These are phyloP conservation scores for Trichosurus vulpecula DNA, from an alignment of 2,797 vertebrate species.

Conservation along the genomic window DNA sequence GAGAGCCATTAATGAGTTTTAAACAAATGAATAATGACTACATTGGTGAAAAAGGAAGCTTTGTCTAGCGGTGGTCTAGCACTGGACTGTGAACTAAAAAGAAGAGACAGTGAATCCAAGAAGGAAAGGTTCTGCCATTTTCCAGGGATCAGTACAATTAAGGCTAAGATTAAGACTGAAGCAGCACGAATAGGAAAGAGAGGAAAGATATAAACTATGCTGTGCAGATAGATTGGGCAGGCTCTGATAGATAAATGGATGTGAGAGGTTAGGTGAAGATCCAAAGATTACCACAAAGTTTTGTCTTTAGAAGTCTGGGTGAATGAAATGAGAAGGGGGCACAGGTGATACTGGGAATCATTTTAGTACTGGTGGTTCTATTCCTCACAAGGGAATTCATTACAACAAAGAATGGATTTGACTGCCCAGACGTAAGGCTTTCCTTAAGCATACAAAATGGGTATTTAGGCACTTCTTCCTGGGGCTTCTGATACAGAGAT, in stretches of 20 bases:
- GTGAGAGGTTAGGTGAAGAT: background rate
- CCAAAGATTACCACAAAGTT: too few species aligned
- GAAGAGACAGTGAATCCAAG: background rate
- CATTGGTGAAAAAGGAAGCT: background rate
- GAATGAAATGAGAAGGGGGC: background rate
- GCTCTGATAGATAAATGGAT: background rate
- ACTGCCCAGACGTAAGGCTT: background rate
- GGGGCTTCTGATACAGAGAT: background rate
- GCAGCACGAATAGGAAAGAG: background rate
- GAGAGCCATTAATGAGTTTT: background rate
- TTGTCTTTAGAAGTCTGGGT: background rate
- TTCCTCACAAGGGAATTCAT: background rate
- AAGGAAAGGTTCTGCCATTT: background rate
- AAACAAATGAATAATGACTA: background rate
- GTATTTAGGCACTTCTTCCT: too few species aligned
- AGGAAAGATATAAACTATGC: background rate
- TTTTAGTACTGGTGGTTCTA: background rate
- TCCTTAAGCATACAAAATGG: background rate
- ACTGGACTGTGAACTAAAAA: background rate
- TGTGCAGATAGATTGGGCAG: background rate
- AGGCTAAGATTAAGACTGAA: background rate
- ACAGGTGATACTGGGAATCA: background rate
- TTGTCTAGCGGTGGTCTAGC: background rate
- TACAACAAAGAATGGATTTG: background rate
- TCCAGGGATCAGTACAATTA: background rate